Evolutionary conservation across 2,113 vertebrate genomes (phyloP), one percentile per base, ranked within the genome.

Genomic region (Pogona vitticeps): DNA sequence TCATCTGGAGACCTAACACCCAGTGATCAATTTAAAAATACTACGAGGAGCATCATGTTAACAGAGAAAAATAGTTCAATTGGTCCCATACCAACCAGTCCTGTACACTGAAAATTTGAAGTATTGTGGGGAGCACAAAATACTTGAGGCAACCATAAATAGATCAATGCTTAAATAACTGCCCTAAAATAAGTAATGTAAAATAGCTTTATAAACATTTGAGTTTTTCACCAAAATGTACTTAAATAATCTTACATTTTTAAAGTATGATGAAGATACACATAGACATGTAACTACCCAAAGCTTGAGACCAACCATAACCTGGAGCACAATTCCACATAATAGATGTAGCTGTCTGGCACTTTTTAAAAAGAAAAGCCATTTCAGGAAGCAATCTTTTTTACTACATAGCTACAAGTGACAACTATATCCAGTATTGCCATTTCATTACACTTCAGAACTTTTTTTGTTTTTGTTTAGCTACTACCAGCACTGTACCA

Each of bases 31-130:
- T 33, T 61, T 65, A 46, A 46, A 28, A 82, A 67, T 18, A 26
- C 38, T 21, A 73, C 0, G 0, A 9, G 18, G 31, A 75, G 56
- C 46, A 85, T 23, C 10, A 31, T 0, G 1, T 7, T 52, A 23
- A 72, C 33, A 67, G 46, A 87, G 63, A 1, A 20, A 23, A 58
- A 20, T 14, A 7, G 85, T 71, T 82, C 67, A 71, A 46, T 40
- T 36, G 12, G 67, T 59, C 4, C 26, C 18, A 63, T 36, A 9
- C 21, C 28, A 77, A 33, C 15, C 15, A 78, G 83, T 26, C 80
- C 5, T 73, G 36, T 38, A 59, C 72, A 75, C 1, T 3, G 18
- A 8, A 6, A 28, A n/a, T 38, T 72, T 31, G 3, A 20, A 61
- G 58, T 26, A 56, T 21, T 15, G 31, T 46, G 42, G 46, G 46